Evolutionary conservation across 2,113 vertebrate genomes (phyloP).

Genomic region (Carollia perspicillata): DNA sequence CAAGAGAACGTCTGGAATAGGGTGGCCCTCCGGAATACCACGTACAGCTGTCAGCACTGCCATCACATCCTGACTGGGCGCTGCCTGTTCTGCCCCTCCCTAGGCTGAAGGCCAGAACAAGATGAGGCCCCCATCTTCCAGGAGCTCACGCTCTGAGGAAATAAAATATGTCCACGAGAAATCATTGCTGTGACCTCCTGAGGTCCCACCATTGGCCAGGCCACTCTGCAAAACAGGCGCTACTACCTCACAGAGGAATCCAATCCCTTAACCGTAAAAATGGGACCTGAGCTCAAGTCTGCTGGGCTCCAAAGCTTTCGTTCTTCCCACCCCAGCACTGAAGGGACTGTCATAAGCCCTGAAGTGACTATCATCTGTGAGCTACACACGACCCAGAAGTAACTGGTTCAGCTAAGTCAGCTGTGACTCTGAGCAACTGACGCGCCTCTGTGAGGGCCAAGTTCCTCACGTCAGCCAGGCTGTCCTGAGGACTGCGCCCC

Average conservation of each 20-base stretch:
- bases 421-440: not conserved
- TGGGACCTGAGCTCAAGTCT: not conserved
- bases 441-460: not conserved
- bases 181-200: not conserved
- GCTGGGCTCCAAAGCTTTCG: not conserved
- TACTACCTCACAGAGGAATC: not conserved
- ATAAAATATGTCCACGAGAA: not conserved
- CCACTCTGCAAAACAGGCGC: not conserved
- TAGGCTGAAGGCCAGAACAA: not conserved
- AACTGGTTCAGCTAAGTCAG: not conserved
- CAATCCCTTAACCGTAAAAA: not conserved
- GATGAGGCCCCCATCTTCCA: not conserved
- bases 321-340: not conserved
- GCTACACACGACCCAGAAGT: not conserved
- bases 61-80: not conserved
- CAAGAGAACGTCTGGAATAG: rapidly evolving
- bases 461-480: rapidly evolving
- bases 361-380: not conserved
- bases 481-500: not conserved
- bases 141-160: not conserved
- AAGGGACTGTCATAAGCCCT: not conserved
- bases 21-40: not conserved
- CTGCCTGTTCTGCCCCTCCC: not conserved
- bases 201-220: not conserved
- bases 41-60: not conserved